These are phyloP conservation scores for Holocentrus rufus DNA, from an alignment of 2,797 vertebrate genomes.

Conservation along the genomic window DNA sequence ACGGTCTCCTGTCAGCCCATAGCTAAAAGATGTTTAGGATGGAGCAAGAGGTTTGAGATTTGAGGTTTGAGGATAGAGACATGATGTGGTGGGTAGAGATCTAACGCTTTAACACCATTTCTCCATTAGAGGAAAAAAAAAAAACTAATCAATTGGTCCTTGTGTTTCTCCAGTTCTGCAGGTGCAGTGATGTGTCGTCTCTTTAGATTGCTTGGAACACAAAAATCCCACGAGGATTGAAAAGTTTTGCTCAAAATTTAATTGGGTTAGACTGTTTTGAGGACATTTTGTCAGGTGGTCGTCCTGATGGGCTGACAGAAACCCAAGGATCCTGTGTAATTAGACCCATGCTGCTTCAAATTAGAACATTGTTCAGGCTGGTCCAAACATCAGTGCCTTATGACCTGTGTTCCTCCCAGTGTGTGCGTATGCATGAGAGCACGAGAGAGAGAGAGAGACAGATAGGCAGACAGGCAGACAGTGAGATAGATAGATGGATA, in stretches of 20 bases:
- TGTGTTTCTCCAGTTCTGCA: constrained; percentile 2
- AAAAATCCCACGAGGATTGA: not conserved
- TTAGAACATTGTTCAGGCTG: constrained; percentile 50
- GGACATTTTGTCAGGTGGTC: constrained; percentile 48
- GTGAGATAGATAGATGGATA: not conserved
- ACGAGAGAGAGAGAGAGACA: not conserved
- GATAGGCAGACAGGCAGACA: not conserved
- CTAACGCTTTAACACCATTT: not conserved
- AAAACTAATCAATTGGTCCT: too few relatives aligned
- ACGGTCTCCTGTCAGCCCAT: constrained; percentile 36
- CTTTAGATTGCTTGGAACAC: constrained; percentile 22
- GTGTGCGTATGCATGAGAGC: constrained; percentile 4
- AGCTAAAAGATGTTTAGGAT: constrained; percentile 32
- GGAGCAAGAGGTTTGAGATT: not conserved
- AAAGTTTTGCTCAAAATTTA: constrained; percentile 18
- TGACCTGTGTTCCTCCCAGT: constrained; percentile 44
- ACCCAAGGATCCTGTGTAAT: constrained; percentile 54
- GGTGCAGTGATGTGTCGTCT: constrained; percentile 6
- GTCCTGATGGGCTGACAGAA: constrained; percentile 28
- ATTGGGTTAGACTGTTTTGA: constrained; percentile 42
- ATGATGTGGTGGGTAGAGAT: not conserved
- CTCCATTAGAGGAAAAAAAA: too few relatives aligned
- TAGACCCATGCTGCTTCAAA: constrained; percentile 63
- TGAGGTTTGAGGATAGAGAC: not conserved
- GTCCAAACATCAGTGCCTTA: constrained; percentile 45